These are phyloP conservation scores for Himalopsyche phryganea DNA, from an alignment of 1,140 invertebrate genomes.

Conservation along the genomic window DNA sequence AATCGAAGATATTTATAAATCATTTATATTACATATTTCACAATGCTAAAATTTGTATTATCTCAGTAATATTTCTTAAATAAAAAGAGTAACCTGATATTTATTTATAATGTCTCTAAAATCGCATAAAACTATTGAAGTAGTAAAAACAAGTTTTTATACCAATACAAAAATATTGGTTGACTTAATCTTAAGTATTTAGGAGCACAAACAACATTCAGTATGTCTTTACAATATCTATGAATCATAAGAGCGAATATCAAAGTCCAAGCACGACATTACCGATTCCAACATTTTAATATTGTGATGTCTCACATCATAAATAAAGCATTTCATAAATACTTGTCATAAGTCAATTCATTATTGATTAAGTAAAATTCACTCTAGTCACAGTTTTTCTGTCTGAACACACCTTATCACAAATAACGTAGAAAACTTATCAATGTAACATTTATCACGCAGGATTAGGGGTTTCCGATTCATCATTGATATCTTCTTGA, in stretches of 20 bases:
- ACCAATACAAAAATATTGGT: too few species aligned
- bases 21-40: too few species aligned
- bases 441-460: conserved; percentile 28
- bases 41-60: too few species aligned
- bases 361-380: conserved; percentile 43
- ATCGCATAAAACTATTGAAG: background rate
- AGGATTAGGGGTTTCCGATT: conserved; percentile 27
- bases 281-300: conserved; percentile 12
- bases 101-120: background rate
- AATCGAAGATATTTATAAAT: too few species aligned
- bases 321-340: background rate
- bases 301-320: conserved; percentile 1
- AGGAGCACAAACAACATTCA: background rate
- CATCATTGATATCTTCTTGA: conserved; percentile 24
- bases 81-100: too few species aligned
- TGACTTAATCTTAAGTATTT: background rate
- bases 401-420: conserved; percentile 41
- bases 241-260: background rate
- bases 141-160: too few species aligned
- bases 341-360: conserved; percentile 24
- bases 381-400: conserved; percentile 44
- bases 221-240: conserved; percentile 1
- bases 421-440: conserved; percentile 17
- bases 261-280: background rate
- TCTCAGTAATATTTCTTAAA: too few species aligned